A percentile compares a stretch with the other conserved stretches of the same genome.
Conservation (phyloP, 2,888 invertebrate species). For the Cyclophora punctaria region DNA sequence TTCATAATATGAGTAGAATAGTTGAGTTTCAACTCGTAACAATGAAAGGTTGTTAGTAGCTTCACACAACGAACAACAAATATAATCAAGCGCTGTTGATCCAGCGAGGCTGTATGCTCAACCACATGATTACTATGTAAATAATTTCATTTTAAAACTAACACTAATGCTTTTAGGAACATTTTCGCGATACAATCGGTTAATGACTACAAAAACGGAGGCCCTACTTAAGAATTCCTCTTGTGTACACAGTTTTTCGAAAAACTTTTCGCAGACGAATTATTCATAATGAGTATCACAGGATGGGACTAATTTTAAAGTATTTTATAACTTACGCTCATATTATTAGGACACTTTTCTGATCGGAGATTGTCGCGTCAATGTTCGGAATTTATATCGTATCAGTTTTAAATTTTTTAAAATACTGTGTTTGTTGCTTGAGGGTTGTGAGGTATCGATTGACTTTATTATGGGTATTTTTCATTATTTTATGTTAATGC, state of each 20-base stretch:
- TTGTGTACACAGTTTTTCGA: slow-evolving; percentile 61
- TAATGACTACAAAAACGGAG: slow-evolving; percentile 41
- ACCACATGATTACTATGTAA: slow-evolving; percentile 12
- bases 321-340: slow-evolving; percentile 55
- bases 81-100: too few relatives aligned
- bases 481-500: slow-evolving; percentile 62
- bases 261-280: slow-evolving; percentile 58
- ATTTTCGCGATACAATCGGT: slow-evolving; percentile 33
- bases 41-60: too few relatives aligned
- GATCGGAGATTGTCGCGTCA: slow-evolving; percentile 44
- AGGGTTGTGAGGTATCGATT: slow-evolving; percentile 58
- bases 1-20: too few relatives aligned
- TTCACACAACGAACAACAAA: too few relatives aligned
- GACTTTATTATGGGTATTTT: slow-evolving; percentile 60
- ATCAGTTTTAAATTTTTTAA: slow-evolving; percentile 42
- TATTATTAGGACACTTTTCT: slow-evolving; percentile 54
- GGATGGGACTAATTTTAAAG: slow-evolving; percentile 34
- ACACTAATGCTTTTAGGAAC: slow-evolving; percentile 27
- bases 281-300: slow-evolving; percentile 60
- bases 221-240: slow-evolving; percentile 56
- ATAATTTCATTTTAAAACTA: slow-evolving; percentile 26
- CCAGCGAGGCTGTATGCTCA: slow-evolving; percentile 1
- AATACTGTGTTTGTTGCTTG: slow-evolving; percentile 53
- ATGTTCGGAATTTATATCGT: slow-evolving; percentile 56
- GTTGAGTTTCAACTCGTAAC: too few relatives aligned